Base-by-base conservation (phyloP, 2,113 vertebrate species). In the Isurus oxyrinchus region DNA sequence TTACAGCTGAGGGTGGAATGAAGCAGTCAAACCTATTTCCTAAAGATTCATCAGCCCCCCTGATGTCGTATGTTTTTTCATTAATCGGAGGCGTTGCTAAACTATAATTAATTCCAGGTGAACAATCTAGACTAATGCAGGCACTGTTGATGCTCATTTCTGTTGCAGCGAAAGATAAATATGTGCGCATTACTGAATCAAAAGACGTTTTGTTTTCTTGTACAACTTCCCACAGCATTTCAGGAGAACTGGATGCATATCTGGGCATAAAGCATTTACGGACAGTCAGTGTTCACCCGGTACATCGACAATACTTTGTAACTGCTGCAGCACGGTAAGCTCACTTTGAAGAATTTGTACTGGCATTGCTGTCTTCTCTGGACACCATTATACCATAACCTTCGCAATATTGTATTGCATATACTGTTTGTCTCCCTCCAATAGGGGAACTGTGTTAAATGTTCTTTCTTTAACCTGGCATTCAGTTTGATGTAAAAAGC, bases 261-360 rank as follows among this genome's bases (percentile, higher is more conserved):
- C 95, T 98, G 40, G 97, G 98, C 96, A 67, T 97, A 84, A 97
- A 57, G 1, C 96, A 96, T 5, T 96, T 98, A 31, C 98, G 98
- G 84, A 98, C 98, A 19, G 97, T 99, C 8, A 98, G 98, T 0
- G 98, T 99, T 35, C 99, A 99, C 96, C 99, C 99, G 0, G 4
- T 98, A 93, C 96, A 98, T 0, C 98, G 96, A 59, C 98, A 99
- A 0, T 98, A 98, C 97, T 98, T 99, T 96, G 27, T 98, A 7
- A 98, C 98, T 59, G 98, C 99, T 76, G 98, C 98, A 97, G 97
- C 96, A 0, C 59, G 81, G 99, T 99, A 98, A 0, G 98, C 97
- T 66, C 53, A 23, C 72, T 72, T 69, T 0, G 3, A 3, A 53
- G 8, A 44, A 35, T 5, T 16, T 49, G 25, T 95, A 31, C 66